A percentile compares a stretch with the other conserved stretches of the same genome.
Conservation (phyloP, 2,888 invertebrate genomes). For the Barypeithes pellucidus region DNA sequence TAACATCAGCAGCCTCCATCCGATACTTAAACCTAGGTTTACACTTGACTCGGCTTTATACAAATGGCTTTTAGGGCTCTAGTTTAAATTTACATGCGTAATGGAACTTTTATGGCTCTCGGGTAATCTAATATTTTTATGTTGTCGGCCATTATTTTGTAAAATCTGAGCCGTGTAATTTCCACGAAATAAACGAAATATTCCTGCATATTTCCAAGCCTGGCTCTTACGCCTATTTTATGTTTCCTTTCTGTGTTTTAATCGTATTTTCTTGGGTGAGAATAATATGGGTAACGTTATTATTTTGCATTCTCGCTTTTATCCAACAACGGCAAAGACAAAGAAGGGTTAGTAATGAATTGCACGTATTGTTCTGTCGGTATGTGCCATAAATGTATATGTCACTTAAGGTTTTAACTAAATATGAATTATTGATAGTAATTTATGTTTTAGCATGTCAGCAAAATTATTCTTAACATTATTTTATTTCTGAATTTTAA, state of each 20-base stretch:
- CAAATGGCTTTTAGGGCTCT: neutral
- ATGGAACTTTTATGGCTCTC: constrained; percentile 12
- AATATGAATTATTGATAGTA: no score
- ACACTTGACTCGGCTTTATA: neutral
- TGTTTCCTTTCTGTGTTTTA: constrained; percentile 23
- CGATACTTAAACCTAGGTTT: neutral
- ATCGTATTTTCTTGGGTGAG: neutral
- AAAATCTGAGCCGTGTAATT: constrained; percentile 18
- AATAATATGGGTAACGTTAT: constrained; percentile 3
- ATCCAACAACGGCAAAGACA: neutral
- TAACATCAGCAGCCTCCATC: neutral
- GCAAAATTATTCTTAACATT: no score
- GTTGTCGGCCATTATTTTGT: constrained; percentile 13
- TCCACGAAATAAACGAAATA: constrained; percentile 15
- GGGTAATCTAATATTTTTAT: constrained; percentile 24
- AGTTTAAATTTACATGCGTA: constrained; percentile 20
- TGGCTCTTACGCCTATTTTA: constrained; percentile 16
- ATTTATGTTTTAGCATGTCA: no score
- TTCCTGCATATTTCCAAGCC: neutral
- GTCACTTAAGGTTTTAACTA: no score
- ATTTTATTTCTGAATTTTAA: no score
- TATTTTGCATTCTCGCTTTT: constrained; percentile 2
- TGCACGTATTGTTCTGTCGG: neutral
- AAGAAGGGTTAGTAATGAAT: neutral
- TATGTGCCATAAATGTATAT: no score